phyloP scores from a whole-genome alignment of 23 tunicate genomes.

The Ascidia mentula region DNA sequence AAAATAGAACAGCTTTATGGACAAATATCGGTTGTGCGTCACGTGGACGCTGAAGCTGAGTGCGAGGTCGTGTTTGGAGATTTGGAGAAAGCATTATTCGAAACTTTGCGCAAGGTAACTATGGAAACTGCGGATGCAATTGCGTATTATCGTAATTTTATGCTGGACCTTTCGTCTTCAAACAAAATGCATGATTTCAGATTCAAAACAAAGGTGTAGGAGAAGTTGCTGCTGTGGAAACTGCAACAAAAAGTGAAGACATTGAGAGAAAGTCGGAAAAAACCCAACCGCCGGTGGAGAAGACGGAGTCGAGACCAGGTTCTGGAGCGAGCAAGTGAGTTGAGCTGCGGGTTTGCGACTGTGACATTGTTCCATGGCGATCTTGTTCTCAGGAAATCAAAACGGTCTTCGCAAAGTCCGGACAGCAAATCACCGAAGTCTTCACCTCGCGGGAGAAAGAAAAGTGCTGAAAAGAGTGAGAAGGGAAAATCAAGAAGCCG shows the following conservation, averaged over 20 bases:
- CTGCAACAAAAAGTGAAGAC: slow-evolving; percentile 2
- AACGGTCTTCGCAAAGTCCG: slow-evolving; percentile 24
- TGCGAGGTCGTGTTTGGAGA: slow-evolving; percentile 41
- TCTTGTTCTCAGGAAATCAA: slow-evolving; percentile 21
- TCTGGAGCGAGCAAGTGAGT: slow-evolving; percentile 34
- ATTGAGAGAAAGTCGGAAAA: background rate
- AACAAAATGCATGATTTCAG: too few relatives aligned
- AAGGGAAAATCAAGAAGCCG: slow-evolving; percentile 64
- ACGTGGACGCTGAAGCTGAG: slow-evolving; percentile 62
- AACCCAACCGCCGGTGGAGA: background rate
- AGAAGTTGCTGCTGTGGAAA: slow-evolving; percentile 11
- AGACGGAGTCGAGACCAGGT: background rate
- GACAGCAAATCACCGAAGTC: slow-evolving; percentile 57
- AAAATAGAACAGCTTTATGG: slow-evolving; percentile 60
- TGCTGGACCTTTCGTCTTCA: too few relatives aligned
- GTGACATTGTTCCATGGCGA: background rate
- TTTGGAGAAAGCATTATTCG: slow-evolving; percentile 40
- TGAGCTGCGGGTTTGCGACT: background rate
- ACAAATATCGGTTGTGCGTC: slow-evolving; percentile 44
- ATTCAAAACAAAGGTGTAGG: slow-evolving; percentile 21
- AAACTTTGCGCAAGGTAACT: slow-evolving; percentile 51
- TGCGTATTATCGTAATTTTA: background rate
- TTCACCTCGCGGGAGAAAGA: slow-evolving; percentile 56
- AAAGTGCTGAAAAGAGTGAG: slow-evolving; percentile 41
- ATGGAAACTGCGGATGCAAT: background rate